A percentile compares a stretch with the other conserved stretches of the same genome.
These are phyloP conservation scores for Ctenoplectra terminalis DNA, from an alignment of 1,140 invertebrate species.

Conservation along the genomic window DNA sequence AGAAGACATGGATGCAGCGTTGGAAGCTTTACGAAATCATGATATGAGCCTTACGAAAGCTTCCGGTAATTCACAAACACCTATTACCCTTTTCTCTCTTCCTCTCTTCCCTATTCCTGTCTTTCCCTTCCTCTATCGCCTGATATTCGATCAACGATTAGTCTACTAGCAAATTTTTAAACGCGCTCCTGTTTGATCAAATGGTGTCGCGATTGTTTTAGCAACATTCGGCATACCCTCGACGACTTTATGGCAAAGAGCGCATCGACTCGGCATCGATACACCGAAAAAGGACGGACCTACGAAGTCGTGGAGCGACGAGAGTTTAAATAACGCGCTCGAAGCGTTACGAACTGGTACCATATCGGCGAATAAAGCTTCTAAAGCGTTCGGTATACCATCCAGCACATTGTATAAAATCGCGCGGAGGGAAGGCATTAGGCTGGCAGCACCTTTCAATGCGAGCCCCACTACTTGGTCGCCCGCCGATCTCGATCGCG, in stretches of 20 bases:
- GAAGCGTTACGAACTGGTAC: slow-evolving; percentile 91
- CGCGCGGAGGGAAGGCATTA: slow-evolving; percentile 93
- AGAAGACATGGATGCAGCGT: slow-evolving; percentile 93
- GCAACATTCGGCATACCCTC: slow-evolving; percentile 94
- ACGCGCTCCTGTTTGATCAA: neutral
- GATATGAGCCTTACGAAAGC: slow-evolving; percentile 94
- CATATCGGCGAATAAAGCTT: slow-evolving; percentile 94
- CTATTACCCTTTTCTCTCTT: neutral
- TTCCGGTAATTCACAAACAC: slow-evolving; percentile 71
- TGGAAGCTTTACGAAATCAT: slow-evolving; percentile 92
- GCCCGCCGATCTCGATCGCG: slow-evolving; percentile 91
- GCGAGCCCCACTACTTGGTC: slow-evolving; percentile 95
- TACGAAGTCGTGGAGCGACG: slow-evolving; percentile 94
- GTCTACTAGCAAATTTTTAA: neutral
- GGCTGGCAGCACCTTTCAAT: slow-evolving; percentile 93
- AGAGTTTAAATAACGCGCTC: slow-evolving; percentile 90
- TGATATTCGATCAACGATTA: neutral
- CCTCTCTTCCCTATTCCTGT: too few species aligned
- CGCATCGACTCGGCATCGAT: slow-evolving; percentile 92
- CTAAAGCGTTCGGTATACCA: slow-evolving; percentile 95
- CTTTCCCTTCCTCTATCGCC: too few species aligned
- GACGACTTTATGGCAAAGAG: slow-evolving; percentile 94
- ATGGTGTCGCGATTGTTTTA: slow-evolving; percentile 81
- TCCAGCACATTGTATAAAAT: slow-evolving; percentile 96
- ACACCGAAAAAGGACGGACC: slow-evolving; percentile 95